Evolutionary conservation across 2,888 invertebrate genomes (phyloP).

Genomic region (Icerya purchasi): DNA sequence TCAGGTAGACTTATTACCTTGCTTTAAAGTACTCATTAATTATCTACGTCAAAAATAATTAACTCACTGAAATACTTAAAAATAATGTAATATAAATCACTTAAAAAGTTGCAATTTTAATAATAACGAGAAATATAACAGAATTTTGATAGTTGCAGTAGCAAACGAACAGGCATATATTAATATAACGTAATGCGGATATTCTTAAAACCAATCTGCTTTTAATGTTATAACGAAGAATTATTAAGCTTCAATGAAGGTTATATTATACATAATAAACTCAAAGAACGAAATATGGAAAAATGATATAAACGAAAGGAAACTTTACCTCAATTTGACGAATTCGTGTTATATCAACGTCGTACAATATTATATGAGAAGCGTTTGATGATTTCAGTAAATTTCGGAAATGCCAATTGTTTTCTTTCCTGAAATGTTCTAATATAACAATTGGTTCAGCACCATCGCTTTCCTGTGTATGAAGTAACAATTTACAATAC

Average conservation of each 20-base stretch:
- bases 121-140: too few relatives aligned
- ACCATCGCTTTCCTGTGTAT: constrained; percentile 44
- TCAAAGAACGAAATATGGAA: too few relatives aligned
- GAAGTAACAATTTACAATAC: too few relatives aligned
- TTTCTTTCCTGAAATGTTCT: constrained; percentile 54
- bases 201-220: too few relatives aligned
- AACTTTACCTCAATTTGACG: constrained; percentile 69
- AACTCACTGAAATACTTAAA: too few relatives aligned
- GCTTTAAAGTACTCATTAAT: too few relatives aligned
- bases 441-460: constrained; percentile 47
- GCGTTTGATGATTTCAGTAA: constrained; percentile 31
- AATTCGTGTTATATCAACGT: constrained; percentile 65
- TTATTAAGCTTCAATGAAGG: neutral
- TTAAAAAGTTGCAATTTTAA: too few relatives aligned
- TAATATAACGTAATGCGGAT: too few relatives aligned
- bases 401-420: constrained; percentile 45
- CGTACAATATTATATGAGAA: constrained; percentile 70
- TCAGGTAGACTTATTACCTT: too few relatives aligned
- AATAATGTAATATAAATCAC: too few relatives aligned
- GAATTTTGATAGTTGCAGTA: neutral
- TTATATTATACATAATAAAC: neutral
- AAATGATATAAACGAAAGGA: too few relatives aligned
- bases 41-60: too few relatives aligned
- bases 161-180: neutral
- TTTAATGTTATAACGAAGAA: neutral